Evolutionary conservation across 2,888 invertebrate species (phyloP), one percentile per base, ranked within the genome.

Genomic region (Lutraria lutraria): DNA sequence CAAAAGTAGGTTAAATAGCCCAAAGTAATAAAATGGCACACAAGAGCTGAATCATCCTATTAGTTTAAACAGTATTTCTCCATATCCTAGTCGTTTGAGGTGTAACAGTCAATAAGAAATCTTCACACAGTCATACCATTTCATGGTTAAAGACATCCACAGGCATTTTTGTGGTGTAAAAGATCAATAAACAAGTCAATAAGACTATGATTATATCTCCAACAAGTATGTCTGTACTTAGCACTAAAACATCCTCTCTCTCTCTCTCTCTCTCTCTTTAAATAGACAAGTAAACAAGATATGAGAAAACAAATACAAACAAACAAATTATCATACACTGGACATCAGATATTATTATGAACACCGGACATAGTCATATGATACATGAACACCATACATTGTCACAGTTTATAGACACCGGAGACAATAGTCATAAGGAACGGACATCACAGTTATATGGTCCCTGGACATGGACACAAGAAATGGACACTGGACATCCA

Each of bases 41-140:
- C 76, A 76, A 76, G 76, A 76, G 76, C 76, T 76, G 29, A 76
- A 31, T 76, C 76, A 76, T 76, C 76, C 34, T 76, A 31, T 76
- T 25, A 76, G 10, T 76, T 76, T 76, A 76, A 31, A 31, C 43
- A 25, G 31, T 76, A 31, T 25, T 76, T 76, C 76, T 76, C 19
- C 34, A 76, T 76, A 34, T 76, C 76, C 31, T 34, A 34, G 31
- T 31, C 76, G 4, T 76, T 76, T 76, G 76, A 76, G 76, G 76
- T 76, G 34, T 31, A 31, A 34, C 31, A 76, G 76, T 76, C 76
- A 76, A 76, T 34, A 76, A 76, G 34, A 76, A 31, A 34, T 31
- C 31, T 76, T 76, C 76, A 76, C 76, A 76, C 34, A 76, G 25
- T 76, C 34, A 76, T 34, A 19, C 29, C 13, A 63, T 29, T 8